Percentiles rank a stretch among this genome's conserved stretches.
Evolutionary conservation across 2,113 vertebrate species (phyloP).

Genomic region (Eurypyga helias): DNA sequence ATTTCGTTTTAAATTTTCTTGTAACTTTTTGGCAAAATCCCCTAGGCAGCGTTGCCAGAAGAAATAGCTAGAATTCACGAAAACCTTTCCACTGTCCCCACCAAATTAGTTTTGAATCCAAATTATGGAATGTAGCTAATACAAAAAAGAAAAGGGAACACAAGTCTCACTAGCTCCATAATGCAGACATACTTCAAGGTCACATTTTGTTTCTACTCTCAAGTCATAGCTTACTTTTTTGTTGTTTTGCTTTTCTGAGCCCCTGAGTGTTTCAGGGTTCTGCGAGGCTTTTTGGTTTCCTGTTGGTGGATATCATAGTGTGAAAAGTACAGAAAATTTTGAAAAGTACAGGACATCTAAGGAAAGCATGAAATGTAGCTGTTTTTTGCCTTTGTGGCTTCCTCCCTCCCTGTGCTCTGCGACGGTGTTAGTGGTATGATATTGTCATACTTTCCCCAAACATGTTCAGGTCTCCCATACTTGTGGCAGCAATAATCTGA

Average conservation of each 20-base stretch:
- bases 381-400: neutral
- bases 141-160: neutral
- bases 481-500: neutral
- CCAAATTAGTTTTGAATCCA: neutral
- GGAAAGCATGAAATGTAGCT: neutral
- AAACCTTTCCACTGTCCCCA: neutral
- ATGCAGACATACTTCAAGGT: neutral
- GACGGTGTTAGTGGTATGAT: neutral
- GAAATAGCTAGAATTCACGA: neutral
- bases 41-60: neutral
- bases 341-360: neutral
- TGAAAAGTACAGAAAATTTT: neutral
- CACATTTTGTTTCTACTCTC: neutral
- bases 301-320: neutral
- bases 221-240: neutral
- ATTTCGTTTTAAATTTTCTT: neutral
- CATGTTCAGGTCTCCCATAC: neutral
- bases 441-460: neutral
- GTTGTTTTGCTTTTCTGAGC: fast-evolving
- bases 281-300: neutral
- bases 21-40: neutral
- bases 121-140: neutral
- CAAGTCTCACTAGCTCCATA: fast-evolving
- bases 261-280: neutral
- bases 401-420: neutral